Evolutionary conservation across 2,113 vertebrate species (phyloP).

Genomic region (Urocynchramus pylzowi): DNA sequence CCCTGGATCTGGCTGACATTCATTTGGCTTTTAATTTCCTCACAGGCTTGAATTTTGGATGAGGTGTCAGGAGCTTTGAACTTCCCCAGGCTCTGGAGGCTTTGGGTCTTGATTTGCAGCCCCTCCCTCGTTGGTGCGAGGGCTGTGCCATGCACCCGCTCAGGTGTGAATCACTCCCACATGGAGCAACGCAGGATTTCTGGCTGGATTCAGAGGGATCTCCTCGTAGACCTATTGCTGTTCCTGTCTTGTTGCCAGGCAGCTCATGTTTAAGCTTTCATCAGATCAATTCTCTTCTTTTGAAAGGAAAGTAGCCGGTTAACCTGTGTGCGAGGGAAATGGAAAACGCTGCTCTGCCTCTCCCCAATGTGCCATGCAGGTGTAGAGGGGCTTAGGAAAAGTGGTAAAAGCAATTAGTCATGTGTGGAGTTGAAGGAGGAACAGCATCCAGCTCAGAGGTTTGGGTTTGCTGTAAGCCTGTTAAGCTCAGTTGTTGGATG

Average conservation of each 20-base stretch:
- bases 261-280: background rate
- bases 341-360: background rate
- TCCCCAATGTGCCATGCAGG: background rate
- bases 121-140: accelerated
- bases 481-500: background rate
- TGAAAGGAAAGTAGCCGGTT: background rate
- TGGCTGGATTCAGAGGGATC: background rate
- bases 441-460: background rate
- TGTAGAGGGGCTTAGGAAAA: background rate
- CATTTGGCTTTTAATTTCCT: background rate
- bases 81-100: background rate
- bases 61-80: constrained; percentile 15
- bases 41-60: background rate
- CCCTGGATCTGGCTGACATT: background rate
- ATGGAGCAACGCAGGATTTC: background rate
- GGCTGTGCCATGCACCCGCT: accelerated
- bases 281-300: constrained; percentile 1
- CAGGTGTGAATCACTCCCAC: background rate
- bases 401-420: background rate
- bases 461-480: background rate
- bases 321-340: background rate
- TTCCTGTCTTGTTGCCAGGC: constrained; percentile 1
- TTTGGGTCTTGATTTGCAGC: background rate
- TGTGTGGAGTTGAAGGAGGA: background rate
- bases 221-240: background rate